Evolutionary conservation across 2,113 vertebrate species (phyloP).

Genomic region (Caranx ignobilis): DNA sequence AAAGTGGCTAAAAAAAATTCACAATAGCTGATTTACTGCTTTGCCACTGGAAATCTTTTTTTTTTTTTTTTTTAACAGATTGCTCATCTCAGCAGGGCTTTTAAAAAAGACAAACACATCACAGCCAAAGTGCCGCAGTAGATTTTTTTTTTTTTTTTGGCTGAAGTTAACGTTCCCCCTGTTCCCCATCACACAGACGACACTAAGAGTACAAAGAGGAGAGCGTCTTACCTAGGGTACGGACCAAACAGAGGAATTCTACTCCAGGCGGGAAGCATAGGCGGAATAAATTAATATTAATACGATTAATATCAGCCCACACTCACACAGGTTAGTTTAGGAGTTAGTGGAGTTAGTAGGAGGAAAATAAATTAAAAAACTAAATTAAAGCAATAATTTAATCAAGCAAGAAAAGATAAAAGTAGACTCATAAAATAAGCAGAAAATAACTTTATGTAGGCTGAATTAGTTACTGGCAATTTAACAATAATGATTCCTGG

Average conservation of each 20-base stretch:
- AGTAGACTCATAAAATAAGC: background rate
- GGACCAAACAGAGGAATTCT: slow-evolving; percentile 99
- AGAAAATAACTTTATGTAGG: background rate
- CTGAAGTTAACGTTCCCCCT: slow-evolving; percentile 1
- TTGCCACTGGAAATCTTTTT: background rate
- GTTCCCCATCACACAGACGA: slow-evolving; percentile 68
- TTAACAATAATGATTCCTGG: background rate
- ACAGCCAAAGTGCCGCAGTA: slow-evolving; percentile 24
- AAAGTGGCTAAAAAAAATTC: accelerated
- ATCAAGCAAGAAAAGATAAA: slow-evolving; percentile 23
- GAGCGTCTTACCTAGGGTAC: slow-evolving; percentile 98
- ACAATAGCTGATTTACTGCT: slow-evolving; percentile 16
- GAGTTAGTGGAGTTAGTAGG: slow-evolving; percentile 79
- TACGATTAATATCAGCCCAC: slow-evolving; percentile 90
- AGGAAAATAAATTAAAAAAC: slow-evolving; percentile 34
- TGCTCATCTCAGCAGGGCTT: slow-evolving; percentile 3
- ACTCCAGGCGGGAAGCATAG: slow-evolving; percentile 98
- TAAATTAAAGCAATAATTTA: slow-evolving; percentile 7
- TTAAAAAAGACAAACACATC: slow-evolving; percentile 28
- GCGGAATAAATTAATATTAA: slow-evolving; percentile 96
- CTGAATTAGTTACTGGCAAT: background rate
- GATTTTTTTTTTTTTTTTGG: background rate
- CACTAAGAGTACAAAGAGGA: slow-evolving; percentile 75
- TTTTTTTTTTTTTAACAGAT: slow-evolving; percentile 3
- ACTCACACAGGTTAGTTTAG: slow-evolving; percentile 76